phyloP scores from a whole-genome alignment of 2,888 invertebrate species.

The Sepioteuthis lessoniana region DNA sequence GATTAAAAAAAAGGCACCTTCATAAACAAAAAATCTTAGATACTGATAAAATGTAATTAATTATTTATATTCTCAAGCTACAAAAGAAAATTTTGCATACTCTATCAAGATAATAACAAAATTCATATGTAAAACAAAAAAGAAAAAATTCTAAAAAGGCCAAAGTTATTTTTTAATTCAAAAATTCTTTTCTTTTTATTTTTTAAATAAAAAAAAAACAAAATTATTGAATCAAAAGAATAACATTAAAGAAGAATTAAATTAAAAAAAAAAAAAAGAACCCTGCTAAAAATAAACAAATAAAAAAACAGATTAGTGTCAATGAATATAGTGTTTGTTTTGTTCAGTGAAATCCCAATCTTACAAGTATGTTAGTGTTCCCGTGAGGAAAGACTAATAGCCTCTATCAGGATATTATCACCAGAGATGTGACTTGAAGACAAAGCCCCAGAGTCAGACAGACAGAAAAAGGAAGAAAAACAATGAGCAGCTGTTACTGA shows the following conservation, averaged over 20 bases:
- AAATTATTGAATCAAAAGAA: background rate
- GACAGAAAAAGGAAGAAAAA: background rate
- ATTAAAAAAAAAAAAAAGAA: background rate
- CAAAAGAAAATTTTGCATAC: background rate
- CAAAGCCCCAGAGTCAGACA: background rate
- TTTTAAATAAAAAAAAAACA: background rate
- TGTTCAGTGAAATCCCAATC: background rate
- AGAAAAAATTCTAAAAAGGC: background rate
- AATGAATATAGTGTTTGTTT: background rate
- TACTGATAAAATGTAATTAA: background rate
- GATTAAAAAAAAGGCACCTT: background rate
- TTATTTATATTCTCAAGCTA: background rate
- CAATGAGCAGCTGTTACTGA: background rate
- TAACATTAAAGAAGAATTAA: no score
- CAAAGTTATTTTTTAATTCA: background rate
- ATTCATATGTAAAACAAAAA: background rate
- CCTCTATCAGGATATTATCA: background rate
- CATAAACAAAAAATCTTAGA: background rate
- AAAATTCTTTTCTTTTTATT: no score
- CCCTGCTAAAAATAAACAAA: background rate
- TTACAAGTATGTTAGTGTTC: background rate
- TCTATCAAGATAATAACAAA: background rate
- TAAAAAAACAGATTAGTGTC: background rate
- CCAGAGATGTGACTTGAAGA: constrained; percentile 20
- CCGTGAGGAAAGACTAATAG: background rate